phyloP scores from a whole-genome alignment of 1,140 invertebrate genomes.

The Galendromus occidentalis region DNA sequence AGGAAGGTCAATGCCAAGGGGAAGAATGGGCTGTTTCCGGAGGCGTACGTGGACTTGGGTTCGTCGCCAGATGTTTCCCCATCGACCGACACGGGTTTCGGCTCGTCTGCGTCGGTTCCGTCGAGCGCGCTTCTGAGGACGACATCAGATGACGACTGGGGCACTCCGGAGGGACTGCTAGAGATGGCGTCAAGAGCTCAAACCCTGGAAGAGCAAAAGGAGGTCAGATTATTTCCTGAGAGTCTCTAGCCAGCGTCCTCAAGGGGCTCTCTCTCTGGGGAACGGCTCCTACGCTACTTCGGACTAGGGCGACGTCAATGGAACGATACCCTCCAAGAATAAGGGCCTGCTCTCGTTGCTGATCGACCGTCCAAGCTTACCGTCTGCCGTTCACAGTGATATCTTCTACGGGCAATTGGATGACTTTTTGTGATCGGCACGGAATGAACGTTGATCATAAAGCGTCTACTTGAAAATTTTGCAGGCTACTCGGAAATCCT shows the following conservation, averaged over 20 bases:
- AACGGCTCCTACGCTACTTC: not conserved
- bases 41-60: constrained; percentile 18
- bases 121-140: not conserved
- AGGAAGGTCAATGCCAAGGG: constrained; percentile 8
- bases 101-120: not conserved
- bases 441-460: no score
- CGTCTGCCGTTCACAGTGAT: no score
- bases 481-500: no score
- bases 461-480: no score
- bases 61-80: constrained; percentile 7
- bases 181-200: not conserved
- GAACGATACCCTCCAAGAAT: not conserved
- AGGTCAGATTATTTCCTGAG: not conserved
- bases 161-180: not conserved
- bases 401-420: no score
- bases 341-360: no score
- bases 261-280: not conserved
- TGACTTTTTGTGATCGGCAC: no score
- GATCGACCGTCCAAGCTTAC: no score
- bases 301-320: not conserved
- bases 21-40: not conserved
- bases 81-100: not conserved
- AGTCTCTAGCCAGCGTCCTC: not conserved
- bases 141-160: not conserved
- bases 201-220: not conserved